phyloP scores from a whole-genome alignment of 2,888 invertebrate species.

The Drosophila testacea region DNA sequence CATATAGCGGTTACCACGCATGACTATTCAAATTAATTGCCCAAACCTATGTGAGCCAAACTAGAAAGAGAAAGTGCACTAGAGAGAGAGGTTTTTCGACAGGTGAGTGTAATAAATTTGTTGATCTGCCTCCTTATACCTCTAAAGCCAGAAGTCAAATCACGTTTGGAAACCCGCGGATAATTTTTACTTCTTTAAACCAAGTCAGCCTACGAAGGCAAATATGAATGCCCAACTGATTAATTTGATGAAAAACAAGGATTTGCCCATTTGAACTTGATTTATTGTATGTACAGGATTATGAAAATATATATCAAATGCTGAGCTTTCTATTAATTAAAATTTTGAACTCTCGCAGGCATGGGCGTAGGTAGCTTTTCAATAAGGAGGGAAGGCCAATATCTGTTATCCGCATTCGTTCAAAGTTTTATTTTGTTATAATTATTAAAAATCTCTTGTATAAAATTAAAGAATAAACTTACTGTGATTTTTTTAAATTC shows the following conservation, averaged over 20 bases:
- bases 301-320: too few relatives aligned
- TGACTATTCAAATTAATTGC: conserved; percentile 61
- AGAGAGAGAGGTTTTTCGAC: neutral
- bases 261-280: conserved; percentile 3
- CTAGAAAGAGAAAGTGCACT: neutral
- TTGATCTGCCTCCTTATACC: conserved; percentile 4
- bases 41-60: conserved; percentile 21
- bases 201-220: neutral
- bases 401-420: too few relatives aligned
- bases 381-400: too few relatives aligned
- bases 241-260: neutral
- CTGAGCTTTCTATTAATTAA: too few relatives aligned
- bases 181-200: neutral
- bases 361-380: too few relatives aligned
- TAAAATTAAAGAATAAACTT: too few relatives aligned
- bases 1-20: conserved; percentile 24
- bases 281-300: neutral
- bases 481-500: too few relatives aligned
- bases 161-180: neutral
- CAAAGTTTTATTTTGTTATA: too few relatives aligned
- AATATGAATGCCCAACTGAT: conserved; percentile 4
- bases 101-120: conserved; percentile 25
- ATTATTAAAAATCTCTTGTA: too few relatives aligned
- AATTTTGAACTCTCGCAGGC: too few relatives aligned
- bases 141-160: neutral